These are phyloP conservation scores for Pycnomerus fuliginosus DNA, from an alignment of 2,888 invertebrate genomes.

Conservation along the genomic window DNA sequence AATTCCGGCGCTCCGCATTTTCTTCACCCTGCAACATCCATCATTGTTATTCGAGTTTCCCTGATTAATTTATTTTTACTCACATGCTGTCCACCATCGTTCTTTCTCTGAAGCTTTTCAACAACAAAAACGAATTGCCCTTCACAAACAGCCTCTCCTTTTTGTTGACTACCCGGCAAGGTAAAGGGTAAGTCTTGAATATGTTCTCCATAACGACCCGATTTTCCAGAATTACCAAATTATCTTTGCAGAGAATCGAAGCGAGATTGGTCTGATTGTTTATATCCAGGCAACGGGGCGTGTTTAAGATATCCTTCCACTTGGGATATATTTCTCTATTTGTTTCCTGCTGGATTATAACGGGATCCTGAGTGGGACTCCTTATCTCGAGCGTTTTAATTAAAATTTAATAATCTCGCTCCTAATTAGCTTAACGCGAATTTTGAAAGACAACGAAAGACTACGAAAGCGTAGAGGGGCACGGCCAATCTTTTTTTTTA, in stretches of 20 bases:
- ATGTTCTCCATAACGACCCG: constrained; percentile 44
- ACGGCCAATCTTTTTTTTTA: too few species aligned
- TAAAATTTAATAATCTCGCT: too few species aligned
- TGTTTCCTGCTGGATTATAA: too few species aligned
- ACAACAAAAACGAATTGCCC: constrained; percentile 38
- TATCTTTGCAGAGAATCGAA: constrained; percentile 45
- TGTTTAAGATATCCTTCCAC: constrained; percentile 47
- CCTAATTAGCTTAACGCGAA: too few species aligned
- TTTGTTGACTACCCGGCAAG: constrained; percentile 36
- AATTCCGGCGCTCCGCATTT: constrained; percentile 48
- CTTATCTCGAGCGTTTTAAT: too few species aligned
- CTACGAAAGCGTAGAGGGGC: too few species aligned
- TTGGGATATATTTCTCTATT: constrained; percentile 26
- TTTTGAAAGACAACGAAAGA: too few species aligned
- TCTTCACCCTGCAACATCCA: constrained; percentile 47
- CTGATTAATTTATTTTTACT: too few species aligned
- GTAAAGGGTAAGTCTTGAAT: constrained; percentile 30
- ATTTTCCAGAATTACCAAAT: constrained; percentile 49
- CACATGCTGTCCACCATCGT: constrained; percentile 42
- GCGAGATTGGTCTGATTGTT: constrained; percentile 37
- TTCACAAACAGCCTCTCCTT: constrained; percentile 34
- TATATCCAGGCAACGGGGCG: constrained; percentile 47
- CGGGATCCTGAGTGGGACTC: too few species aligned
- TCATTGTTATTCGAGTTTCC: background rate
- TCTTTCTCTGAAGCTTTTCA: constrained; percentile 37